Evolutionary conservation across 2,797 vertebrate genomes (phyloP).

Genomic region (Alca torda): DNA sequence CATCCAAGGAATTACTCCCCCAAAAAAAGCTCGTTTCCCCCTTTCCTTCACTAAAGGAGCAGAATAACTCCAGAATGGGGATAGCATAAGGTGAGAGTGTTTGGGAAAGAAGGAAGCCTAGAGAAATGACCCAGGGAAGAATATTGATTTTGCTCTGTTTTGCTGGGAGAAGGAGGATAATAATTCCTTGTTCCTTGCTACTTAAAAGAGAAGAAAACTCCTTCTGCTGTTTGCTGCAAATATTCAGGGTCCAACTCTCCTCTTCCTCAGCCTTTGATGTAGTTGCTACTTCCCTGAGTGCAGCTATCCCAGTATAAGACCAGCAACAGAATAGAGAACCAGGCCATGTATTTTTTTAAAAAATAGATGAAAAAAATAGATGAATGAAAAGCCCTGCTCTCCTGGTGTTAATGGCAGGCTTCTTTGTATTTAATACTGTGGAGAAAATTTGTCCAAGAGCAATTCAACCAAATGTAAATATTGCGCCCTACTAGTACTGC

Average conservation of each 20-base stretch:
- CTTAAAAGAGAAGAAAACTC: neutral
- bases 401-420: slow-evolving; percentile 4
- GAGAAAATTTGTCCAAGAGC: slow-evolving; percentile 2
- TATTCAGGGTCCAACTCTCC: neutral
- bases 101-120: neutral
- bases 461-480: slow-evolving; percentile 34
- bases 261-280: neutral
- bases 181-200: neutral
- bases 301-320: neutral
- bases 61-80: neutral
- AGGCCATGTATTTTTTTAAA: neutral
- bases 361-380: neutral
- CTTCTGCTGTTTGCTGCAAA: neutral
- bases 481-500: slow-evolving; percentile 11
- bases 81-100: neutral
- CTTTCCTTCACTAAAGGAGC: neutral
- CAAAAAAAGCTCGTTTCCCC: neutral
- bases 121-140: neutral
- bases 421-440: neutral
- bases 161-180: neutral
- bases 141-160: slow-evolving; percentile 36
- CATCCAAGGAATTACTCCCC: neutral
- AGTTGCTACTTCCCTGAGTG: neutral
- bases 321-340: neutral
- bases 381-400: slow-evolving; percentile 33